Evolutionary conservation across 2,113 vertebrate species (phyloP).

Genomic region (Merops nubicus): DNA sequence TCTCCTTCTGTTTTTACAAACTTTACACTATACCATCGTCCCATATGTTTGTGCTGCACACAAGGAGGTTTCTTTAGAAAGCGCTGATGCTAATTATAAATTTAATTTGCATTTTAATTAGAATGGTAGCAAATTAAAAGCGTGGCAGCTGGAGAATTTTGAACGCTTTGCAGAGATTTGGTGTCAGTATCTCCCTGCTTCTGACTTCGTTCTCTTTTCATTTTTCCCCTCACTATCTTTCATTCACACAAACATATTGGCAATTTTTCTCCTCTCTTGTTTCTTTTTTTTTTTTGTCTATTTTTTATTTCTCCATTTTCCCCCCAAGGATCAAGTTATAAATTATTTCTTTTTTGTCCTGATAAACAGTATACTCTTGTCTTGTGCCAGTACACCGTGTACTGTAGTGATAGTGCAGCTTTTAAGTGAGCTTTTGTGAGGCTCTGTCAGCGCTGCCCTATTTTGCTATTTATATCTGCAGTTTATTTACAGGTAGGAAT

Average conservation of each 20-base stretch:
- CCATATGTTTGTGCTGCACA: conserved; percentile 95
- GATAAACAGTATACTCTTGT: conserved; percentile 64
- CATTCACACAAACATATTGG: conserved; percentile 78
- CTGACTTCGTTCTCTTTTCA: conserved; percentile 79
- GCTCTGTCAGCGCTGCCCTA: neutral
- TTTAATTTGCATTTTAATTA: conserved; percentile 99
- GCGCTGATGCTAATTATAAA: conserved; percentile 99
- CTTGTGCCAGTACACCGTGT: conserved; percentile 41
- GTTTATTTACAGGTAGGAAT: conserved; percentile 56
- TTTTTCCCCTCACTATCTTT: conserved; percentile 78
- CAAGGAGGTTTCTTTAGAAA: conserved; percentile 98
- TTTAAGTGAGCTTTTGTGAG: conserved; percentile 48
- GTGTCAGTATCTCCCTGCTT: conserved; percentile 84
- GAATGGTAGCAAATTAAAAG: conserved; percentile 99
- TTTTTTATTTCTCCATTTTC: conserved; percentile 39
- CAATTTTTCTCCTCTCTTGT: conserved; percentile 57
- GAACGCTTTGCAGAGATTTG: conserved; percentile 91
- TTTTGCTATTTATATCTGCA: conserved; percentile 36
- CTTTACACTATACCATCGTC: conserved; percentile 81
- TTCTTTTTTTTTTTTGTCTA: conserved; percentile 34
- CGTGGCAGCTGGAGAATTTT: conserved; percentile 99
- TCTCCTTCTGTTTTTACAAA: conserved; percentile 79
- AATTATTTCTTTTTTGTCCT: conserved; percentile 73
- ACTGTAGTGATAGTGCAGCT: conserved; percentile 37
- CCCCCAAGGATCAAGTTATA: conserved; percentile 65